Percentiles rank a stretch among this genome's conserved stretches.
Conservation (phyloP, 2,888 invertebrate species). For the Oegoconia quadripuncta region DNA sequence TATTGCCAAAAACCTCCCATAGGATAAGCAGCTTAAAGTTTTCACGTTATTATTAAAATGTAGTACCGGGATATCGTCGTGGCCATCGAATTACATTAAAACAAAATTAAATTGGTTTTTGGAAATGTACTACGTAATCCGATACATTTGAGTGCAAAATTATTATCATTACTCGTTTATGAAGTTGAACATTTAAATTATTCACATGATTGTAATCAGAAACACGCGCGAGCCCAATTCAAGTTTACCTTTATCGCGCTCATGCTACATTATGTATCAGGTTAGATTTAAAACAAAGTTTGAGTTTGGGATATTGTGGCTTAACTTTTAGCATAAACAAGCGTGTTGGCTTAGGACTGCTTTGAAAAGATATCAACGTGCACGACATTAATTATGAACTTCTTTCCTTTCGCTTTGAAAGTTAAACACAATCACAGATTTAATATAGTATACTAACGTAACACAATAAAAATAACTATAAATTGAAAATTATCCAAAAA, state of each 20-base stretch:
- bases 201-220: slow-evolving; percentile 25
- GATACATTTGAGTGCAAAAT: neutral
- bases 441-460: neutral
- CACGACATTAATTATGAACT: neutral
- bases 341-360: slow-evolving; percentile 32
- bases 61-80: slow-evolving; percentile 1
- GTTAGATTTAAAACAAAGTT: slow-evolving; percentile 51
- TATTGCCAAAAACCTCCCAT: slow-evolving; percentile 48
- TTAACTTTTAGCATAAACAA: slow-evolving; percentile 55
- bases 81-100: slow-evolving; percentile 3
- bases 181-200: slow-evolving; percentile 19
- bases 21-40: slow-evolving; percentile 25
- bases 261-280: slow-evolving; percentile 38
- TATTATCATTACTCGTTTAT: neutral
- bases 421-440: no score
- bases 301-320: slow-evolving; percentile 34
- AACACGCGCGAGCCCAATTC: slow-evolving; percentile 24
- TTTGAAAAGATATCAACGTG: slow-evolving; percentile 31
- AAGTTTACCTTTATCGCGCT: slow-evolving; percentile 43
- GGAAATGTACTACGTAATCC: neutral
- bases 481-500: no score
- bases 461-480: neutral
- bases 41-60: slow-evolving; percentile 20
- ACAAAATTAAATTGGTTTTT: slow-evolving; percentile 3
- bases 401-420: neutral